Percentiles rank a stretch among this genome's conserved stretches.
Evolutionary conservation across 2,113 vertebrate genomes (phyloP).

Genomic region (Elanus axillaris): DNA sequence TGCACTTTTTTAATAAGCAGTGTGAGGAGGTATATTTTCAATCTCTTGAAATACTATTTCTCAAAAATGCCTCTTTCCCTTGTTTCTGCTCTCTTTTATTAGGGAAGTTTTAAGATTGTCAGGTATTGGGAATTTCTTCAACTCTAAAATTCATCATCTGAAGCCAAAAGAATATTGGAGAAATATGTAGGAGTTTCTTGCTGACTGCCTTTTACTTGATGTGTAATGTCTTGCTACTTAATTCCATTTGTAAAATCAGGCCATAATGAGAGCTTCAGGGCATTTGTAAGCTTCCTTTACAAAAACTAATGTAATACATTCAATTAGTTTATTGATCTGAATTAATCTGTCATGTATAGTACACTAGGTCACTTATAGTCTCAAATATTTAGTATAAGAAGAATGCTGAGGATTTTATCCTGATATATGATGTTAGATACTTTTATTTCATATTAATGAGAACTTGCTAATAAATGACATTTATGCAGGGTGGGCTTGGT

Average conservation of each 20-base stretch:
- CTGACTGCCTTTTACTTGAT: background rate
- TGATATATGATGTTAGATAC: background rate
- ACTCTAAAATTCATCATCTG: background rate
- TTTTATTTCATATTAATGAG: background rate
- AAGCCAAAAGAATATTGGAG: background rate
- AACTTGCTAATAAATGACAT: constrained; percentile 36
- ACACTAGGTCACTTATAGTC: background rate
- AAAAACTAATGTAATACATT: background rate
- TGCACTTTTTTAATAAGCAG: background rate
- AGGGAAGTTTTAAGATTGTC: background rate
- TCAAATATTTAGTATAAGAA: background rate
- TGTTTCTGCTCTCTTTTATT: background rate
- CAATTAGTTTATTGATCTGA: background rate
- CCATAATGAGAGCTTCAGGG: background rate
- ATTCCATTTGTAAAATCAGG: background rate
- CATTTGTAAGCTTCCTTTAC: background rate
- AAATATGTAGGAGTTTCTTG: background rate
- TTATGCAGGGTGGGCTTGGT: constrained; percentile 84
- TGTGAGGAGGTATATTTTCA: background rate
- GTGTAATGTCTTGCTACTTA: background rate
- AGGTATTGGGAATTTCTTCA: background rate
- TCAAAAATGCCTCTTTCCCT: background rate
- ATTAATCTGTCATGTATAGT: background rate
- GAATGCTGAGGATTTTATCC: background rate
- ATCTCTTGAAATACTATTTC: background rate